Conservation (phyloP, 2,888 invertebrate species). For the Nebria brevicollis region DNA sequence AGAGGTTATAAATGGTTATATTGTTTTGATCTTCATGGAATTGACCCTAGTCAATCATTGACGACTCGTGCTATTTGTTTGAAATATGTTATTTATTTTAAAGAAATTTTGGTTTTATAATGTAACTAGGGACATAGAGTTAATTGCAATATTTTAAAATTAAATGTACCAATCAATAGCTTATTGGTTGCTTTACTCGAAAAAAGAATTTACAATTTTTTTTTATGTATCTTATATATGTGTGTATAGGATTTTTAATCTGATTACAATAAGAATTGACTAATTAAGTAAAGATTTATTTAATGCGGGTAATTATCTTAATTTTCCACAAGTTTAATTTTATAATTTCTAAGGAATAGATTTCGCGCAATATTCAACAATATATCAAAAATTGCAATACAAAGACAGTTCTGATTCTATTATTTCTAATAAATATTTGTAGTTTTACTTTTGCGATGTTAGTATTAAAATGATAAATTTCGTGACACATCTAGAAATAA, state of each 20-base stretch:
- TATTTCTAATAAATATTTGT: too few species aligned
- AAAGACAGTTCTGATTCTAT: too few species aligned
- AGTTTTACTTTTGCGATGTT: too few species aligned
- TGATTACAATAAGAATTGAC: too few species aligned
- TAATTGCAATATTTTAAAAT: background rate
- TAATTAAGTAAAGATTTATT: too few species aligned
- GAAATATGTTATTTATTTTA: background rate
- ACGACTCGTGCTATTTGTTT: slow-evolving; percentile 25
- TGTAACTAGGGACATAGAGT: background rate
- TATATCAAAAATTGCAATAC: background rate
- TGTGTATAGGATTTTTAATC: too few species aligned
- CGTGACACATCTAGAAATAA: background rate
- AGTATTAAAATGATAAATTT: background rate
- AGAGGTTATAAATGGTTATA: slow-evolving; percentile 37
- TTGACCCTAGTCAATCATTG: slow-evolving; percentile 34
- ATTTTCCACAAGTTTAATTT: background rate
- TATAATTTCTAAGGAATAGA: background rate
- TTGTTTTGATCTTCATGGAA: slow-evolving; percentile 30
- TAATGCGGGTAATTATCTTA: background rate
- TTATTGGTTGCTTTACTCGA: background rate
- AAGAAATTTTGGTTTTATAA: too few species aligned
- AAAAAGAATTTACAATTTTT: too few species aligned
- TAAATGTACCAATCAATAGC: background rate
- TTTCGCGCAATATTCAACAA: too few species aligned
- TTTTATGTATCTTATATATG: too few species aligned